Conservation (phyloP, 2,888 invertebrate species). For the Caenorhabditis becei region DNA sequence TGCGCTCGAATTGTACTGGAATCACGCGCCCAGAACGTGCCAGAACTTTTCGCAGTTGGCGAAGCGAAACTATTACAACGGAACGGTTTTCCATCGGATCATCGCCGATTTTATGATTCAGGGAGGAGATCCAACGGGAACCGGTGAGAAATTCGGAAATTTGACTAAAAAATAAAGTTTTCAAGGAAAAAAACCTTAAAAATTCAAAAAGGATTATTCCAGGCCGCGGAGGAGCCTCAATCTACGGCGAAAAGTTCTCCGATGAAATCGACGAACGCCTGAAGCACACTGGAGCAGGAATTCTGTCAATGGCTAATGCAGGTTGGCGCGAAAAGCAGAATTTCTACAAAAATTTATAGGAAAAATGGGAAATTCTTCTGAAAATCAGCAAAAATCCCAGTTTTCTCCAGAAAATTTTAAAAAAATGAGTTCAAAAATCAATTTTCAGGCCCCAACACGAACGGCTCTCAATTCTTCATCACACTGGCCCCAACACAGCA, state of each 20-base stretch:
- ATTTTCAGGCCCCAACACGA: constrained; percentile 89
- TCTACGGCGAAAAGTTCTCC: constrained; percentile 94
- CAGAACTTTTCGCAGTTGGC: constrained; percentile 96
- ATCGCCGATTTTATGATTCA: constrained; percentile 87
- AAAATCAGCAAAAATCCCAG: neutral
- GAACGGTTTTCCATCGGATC: constrained; percentile 95
- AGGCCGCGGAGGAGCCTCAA: constrained; percentile 94
- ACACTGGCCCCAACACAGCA: constrained; percentile 97
- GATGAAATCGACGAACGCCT: constrained; percentile 96
- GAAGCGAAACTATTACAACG: constrained; percentile 89
- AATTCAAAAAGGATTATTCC: neutral
- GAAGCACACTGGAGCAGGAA: constrained; percentile 92
- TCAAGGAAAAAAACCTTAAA: neutral
- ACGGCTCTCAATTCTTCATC: constrained; percentile 98
- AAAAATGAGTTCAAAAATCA: neutral
- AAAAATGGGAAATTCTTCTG: neutral
- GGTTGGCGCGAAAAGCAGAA: no score
- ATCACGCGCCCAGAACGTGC: constrained; percentile 97
- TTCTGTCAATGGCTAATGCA: constrained; percentile 92
- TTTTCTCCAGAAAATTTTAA: no score
- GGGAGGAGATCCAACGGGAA: constrained; percentile 95
- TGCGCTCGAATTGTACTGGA: constrained; percentile 96
- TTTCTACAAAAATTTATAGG: neutral
- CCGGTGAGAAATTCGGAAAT: constrained; percentile 84
- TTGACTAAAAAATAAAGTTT: neutral